Percentiles rank a stretch among this genome's conserved stretches.
Conservation (phyloP, 2,888 invertebrate genomes). For the Cosmia pyralina region DNA sequence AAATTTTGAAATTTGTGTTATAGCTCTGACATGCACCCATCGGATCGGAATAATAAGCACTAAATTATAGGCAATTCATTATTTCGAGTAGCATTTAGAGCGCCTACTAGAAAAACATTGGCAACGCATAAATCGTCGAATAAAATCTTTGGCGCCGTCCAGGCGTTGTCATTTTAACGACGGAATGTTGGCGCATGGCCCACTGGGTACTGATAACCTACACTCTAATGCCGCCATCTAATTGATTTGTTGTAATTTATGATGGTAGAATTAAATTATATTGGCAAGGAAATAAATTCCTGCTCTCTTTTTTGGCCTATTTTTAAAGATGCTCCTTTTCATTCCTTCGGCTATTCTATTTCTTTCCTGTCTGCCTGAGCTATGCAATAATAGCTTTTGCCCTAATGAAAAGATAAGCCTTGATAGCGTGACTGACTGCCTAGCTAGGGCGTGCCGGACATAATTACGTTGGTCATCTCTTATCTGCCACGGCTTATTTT, state of each 20-base stretch:
- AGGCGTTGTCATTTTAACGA: conserved; percentile 71
- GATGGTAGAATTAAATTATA: conserved; percentile 22
- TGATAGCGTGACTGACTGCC: conserved; percentile 16
- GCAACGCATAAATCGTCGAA: conserved; percentile 65
- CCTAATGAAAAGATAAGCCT: neutral
- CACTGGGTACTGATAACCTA: conserved; percentile 55
- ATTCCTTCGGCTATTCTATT: neutral
- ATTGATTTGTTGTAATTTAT: conserved; percentile 41
- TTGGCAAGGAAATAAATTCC: conserved; percentile 5
- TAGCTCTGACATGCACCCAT: too few species aligned
- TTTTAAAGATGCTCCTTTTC: neutral
- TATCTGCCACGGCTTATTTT: too few species aligned
- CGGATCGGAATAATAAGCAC: conserved; percentile 24
- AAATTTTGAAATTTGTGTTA: too few species aligned
- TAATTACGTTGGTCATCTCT: neutral
- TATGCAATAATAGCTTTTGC: neutral
- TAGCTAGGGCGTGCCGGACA: neutral
- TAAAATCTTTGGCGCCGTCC: conserved; percentile 68
- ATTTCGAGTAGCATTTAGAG: conserved; percentile 5
- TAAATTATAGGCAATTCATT: conserved; percentile 2
- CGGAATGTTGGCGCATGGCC: conserved; percentile 65
- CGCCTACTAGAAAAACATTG: conserved; percentile 63
- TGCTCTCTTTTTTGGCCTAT: neutral
- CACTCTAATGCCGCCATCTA: conserved; percentile 32
- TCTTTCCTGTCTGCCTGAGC: neutral